Evolutionary conservation across 2,797 vertebrate genomes (phyloP), one percentile per base, ranked within the genome.

Genomic region (Pseudomugil gertrudae): DNA sequence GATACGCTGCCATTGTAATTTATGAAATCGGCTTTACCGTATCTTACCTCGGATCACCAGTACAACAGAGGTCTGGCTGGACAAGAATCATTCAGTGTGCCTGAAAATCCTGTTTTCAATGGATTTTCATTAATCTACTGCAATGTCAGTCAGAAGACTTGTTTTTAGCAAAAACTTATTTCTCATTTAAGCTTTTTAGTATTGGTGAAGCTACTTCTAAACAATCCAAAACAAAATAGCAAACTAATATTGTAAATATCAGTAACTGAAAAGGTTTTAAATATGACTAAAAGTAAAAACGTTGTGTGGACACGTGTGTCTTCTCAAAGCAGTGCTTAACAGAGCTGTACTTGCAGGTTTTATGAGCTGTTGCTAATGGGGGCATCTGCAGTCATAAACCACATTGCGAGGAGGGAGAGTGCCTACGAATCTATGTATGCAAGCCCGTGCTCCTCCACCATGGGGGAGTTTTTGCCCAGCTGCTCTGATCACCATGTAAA

Each of bases 341-440:
- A 90, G 75, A 82, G 80, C 79, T 47, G 76, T 70, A 72, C 74
- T 80, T 13, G 67, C 77, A 72, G 81, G 82, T 78, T 94, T 94
- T 92, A 94, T 93, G 92, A 92, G 89, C 87, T 75, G 74, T 89
- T 69, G 76, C 91, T 92, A 94, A 94, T 92, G 85, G 84, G 85
- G 83, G 84, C 86, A 79, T 83, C 85, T 80, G 85, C 79, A 69
- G 80, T 80, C 84, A 86, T 92, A 91, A 91, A 92, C 59, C 86
- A 79, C 72, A 78, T 6, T 57, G 76, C 15, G 14, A 77, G 60
- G 47, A 79, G 72, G 72, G 54, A 83, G 66, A 33, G 65, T 64
- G 77, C 78, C 65, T 66, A n/a, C 54, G 68, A 71, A 66, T 84
- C 66, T 57, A 35, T 36, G 67, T 61, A 80, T 76, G 57, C 30